These are phyloP conservation scores for Carlito syrichta DNA, from an alignment of 2,113 vertebrate species.

Conservation along the genomic window DNA sequence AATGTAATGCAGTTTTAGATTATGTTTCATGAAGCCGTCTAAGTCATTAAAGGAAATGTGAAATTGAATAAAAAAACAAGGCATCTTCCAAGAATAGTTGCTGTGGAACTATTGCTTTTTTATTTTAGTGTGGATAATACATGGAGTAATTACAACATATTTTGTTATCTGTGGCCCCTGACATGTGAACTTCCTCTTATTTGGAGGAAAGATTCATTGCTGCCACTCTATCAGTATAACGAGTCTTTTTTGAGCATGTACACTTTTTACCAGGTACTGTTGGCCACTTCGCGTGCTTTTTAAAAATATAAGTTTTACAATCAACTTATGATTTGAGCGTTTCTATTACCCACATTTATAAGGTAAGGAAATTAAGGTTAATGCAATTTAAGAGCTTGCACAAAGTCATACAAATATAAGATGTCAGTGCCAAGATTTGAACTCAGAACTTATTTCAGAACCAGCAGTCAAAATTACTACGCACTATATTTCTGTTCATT, in stretches of 20 bases:
- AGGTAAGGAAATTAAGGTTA: not conserved
- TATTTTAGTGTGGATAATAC: not conserved
- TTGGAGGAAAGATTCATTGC: not conserved
- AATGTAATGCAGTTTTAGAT: not conserved
- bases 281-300: not conserved
- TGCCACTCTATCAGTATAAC: not conserved
- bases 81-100: not conserved
- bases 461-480: not conserved
- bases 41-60: not conserved
- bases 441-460: not conserved
- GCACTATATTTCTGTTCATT: not conserved
- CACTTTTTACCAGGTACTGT: not conserved
- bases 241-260: not conserved
- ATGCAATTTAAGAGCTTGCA: not conserved
- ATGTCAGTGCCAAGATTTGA: not conserved
- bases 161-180: not conserved
- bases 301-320: not conserved
- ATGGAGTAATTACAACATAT: not conserved
- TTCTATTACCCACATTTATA: not conserved
- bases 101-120: not conserved
- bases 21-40: not conserved
- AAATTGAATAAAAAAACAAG: not conserved
- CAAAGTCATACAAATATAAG: not conserved
- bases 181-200: not conserved
- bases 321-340: not conserved